Evolutionary conservation across 2,888 invertebrate genomes (phyloP), one percentile per base, ranked within the genome.

Genomic region (Taphrorychus bicolor): DNA sequence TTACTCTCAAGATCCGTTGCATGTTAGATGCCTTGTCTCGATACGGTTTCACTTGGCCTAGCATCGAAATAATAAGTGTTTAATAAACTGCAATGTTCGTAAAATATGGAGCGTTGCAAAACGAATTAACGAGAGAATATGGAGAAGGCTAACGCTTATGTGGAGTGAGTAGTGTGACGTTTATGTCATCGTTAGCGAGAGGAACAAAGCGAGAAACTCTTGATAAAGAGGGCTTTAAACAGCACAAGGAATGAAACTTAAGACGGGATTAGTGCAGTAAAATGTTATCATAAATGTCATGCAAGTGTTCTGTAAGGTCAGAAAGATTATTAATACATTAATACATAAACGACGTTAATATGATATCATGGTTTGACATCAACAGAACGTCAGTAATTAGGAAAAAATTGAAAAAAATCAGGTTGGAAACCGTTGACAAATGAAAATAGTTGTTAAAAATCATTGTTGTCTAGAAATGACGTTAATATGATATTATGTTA

Each of bases 1-100:
- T 59, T 59, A 59, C 7, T n/a, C 49, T 32, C 45, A 42, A 58
- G 52, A 21, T 17, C 52, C 52, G 52, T 52, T 52, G 54, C 32
- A 24, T 9, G 54, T 51, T 22, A 18, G 18, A 16, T 17, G 32
- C 32, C 5, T 7, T 7, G 32, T 32, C 32, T 16, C 45, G 45
- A 16, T 45, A 45, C 14, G 45, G 45, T 45, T n/a, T 17, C 17
- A 45, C 14, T 45, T 45, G 14, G 17, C 14, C 14, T 45, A 16
- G 11, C 45, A 45, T 45, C 45, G 5, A 45, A 45, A 45, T 45
- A 45, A 45, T 11, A 14, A 16, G 9, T 45, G 45, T 45, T 45
- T 45, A 45, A 45, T 45, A 45, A 45, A 45, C 16, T 16, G 45
- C 14, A 2, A 45, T 14, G 45, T 45, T 45, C 17, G 16, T 45